Evolutionary conservation across 2,888 invertebrate species (phyloP).

Genomic region (Exocentrus adspersus): DNA sequence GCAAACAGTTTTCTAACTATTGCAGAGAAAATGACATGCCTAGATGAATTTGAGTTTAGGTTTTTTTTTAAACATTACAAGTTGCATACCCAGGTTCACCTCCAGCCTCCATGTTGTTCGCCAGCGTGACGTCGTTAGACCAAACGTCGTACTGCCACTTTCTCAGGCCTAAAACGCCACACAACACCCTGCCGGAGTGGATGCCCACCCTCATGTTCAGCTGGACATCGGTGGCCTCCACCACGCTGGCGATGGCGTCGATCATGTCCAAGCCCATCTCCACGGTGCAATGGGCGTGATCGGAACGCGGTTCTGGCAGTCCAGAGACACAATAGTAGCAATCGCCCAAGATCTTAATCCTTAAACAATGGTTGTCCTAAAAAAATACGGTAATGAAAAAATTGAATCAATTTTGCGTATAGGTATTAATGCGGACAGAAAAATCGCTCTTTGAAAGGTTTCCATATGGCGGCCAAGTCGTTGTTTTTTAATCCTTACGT

Average conservation of each 20-base stretch:
- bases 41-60: too few species aligned
- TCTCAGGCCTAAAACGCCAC: slow-evolving; percentile 87
- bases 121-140: slow-evolving; percentile 92
- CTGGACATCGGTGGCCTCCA: slow-evolving; percentile 92
- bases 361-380: slow-evolving; percentile 83
- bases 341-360: slow-evolving; percentile 88
- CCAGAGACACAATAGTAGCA: slow-evolving; percentile 95
- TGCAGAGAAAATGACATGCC: too few species aligned
- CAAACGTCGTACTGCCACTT: slow-evolving; percentile 97
- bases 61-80: too few species aligned
- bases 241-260: slow-evolving; percentile 86
- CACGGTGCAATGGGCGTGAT: slow-evolving; percentile 92
- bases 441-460: too few species aligned
- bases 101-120: slow-evolving; percentile 90
- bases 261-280: slow-evolving; percentile 90
- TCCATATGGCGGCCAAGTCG: too few species aligned
- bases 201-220: slow-evolving; percentile 94
- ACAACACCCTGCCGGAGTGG: slow-evolving; percentile 89
- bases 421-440: too few species aligned
- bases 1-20: too few species aligned
- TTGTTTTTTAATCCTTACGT: too few species aligned
- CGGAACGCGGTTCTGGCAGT: slow-evolving; percentile 87
- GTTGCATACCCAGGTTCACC: slow-evolving; percentile 85
- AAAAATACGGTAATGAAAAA: too few species aligned
- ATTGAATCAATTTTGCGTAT: too few species aligned